Evolutionary conservation across 1,140 invertebrate genomes (phyloP).

Genomic region (Hermetia illucens): DNA sequence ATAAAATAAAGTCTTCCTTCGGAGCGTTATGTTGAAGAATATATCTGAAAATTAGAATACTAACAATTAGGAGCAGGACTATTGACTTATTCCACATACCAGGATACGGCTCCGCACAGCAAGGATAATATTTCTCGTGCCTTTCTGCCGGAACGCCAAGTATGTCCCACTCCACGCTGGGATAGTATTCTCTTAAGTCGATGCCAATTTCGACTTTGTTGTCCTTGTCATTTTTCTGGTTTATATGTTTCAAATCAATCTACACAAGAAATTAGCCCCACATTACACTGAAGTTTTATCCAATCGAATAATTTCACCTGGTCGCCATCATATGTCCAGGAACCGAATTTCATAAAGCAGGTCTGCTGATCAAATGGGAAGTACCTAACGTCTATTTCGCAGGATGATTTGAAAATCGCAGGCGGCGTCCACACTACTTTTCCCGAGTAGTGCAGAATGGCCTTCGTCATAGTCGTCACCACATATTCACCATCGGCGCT

Average conservation of each 20-base stretch:
- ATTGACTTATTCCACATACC: constrained; percentile 35
- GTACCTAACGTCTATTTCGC: constrained; percentile 89
- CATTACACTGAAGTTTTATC: constrained; percentile 4
- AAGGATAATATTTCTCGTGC: constrained; percentile 80
- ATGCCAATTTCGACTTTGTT: constrained; percentile 78
- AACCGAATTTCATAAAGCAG: constrained; percentile 93
- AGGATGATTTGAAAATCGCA: constrained; percentile 97
- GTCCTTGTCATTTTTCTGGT: constrained; percentile 57
- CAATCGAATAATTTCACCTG: constrained; percentile 43
- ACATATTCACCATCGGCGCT: constrained; percentile 97
- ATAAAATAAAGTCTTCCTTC: constrained; percentile 91
- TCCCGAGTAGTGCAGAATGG: constrained; percentile 77
- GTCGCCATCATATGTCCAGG: constrained; percentile 95
- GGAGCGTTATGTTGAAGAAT: constrained; percentile 93
- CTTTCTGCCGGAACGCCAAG: constrained; percentile 80
- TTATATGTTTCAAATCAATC: constrained; percentile 86
- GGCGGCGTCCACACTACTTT: constrained; percentile 83
- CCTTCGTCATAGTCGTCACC: constrained; percentile 96
- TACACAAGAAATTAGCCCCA: constrained; percentile 28
- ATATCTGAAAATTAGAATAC: constrained; percentile 57
- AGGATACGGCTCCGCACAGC: constrained; percentile 75
- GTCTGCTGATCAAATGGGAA: constrained; percentile 97
- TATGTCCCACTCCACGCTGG: constrained; percentile 96
- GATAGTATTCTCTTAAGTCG: constrained; percentile 86
- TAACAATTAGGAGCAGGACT: neutral